Evolutionary conservation across 2,888 invertebrate species (phyloP).

Genomic region (Sarcophaga rosellei): DNA sequence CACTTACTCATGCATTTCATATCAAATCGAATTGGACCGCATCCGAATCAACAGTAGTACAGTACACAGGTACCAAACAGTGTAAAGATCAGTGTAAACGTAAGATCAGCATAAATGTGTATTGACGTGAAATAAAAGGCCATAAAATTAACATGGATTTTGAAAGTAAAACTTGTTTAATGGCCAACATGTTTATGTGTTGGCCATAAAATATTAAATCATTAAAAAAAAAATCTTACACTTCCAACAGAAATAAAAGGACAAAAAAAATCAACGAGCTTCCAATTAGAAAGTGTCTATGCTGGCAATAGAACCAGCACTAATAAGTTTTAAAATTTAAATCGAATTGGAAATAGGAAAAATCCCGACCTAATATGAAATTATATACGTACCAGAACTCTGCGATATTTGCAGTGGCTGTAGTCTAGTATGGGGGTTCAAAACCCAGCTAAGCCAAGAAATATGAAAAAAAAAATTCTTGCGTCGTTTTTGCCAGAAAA

Average conservation of each 20-base stretch:
- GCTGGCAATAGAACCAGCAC: background rate
- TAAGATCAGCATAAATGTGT: background rate
- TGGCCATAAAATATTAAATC: slow-evolving; percentile 44
- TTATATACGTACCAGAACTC: no score
- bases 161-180: slow-evolving; percentile 63
- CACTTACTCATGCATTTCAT: background rate
- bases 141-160: slow-evolving; percentile 57
- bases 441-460: no score
- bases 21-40: background rate
- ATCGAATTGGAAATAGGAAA: no score
- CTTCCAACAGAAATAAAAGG: background rate
- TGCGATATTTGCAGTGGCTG: no score
- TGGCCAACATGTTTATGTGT: slow-evolving; percentile 26
- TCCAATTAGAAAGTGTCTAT: slow-evolving; percentile 52
- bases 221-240: background rate
- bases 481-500: no score
- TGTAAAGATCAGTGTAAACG: background rate
- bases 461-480: no score
- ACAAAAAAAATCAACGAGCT: slow-evolving; percentile 2
- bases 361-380: no score
- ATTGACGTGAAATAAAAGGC: slow-evolving; percentile 28
- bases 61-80: background rate
- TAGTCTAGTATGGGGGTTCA: no score
- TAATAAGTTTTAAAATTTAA: no score
- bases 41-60: slow-evolving; percentile 10